A percentile compares a stretch with the other conserved stretches of the same genome.
Conservation (phyloP, 2,113 vertebrate species). For the Cinclus cinclus region DNA sequence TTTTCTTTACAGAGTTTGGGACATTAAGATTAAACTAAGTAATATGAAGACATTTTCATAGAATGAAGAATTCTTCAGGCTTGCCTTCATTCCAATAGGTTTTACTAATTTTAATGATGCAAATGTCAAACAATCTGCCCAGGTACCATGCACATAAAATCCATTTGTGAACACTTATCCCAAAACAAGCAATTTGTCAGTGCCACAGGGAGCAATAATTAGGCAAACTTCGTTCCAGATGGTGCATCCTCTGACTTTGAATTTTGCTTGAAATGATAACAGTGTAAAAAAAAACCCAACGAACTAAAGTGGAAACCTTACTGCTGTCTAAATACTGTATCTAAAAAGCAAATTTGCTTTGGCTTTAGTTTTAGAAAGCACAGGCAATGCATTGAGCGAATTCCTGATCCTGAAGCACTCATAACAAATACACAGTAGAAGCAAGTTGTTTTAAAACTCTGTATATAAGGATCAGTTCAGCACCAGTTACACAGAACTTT, state of each 20-base stretch:
- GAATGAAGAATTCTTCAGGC: neutral
- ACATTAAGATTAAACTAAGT: neutral
- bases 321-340: neutral
- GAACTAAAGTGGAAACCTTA: neutral
- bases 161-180: neutral
- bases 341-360: neutral
- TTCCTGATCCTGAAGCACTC: neutral
- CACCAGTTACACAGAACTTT: neutral
- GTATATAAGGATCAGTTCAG: neutral
- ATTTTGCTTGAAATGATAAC: neutral
- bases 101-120: neutral
- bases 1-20: neutral
- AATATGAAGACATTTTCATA: neutral
- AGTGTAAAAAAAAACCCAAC: too few relatives aligned
- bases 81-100: neutral
- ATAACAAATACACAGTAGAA: fast-evolving
- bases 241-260: neutral
- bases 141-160: neutral
- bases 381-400: neutral
- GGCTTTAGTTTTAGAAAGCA: neutral
- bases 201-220: neutral
- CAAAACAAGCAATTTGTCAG: neutral
- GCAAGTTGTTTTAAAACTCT: neutral
- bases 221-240: neutral
- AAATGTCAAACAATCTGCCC: neutral